Percentiles rank a stretch among this genome's conserved stretches.
Conservation (phyloP, 2,797 vertebrate species). For the Pogoniulus pusillus region DNA sequence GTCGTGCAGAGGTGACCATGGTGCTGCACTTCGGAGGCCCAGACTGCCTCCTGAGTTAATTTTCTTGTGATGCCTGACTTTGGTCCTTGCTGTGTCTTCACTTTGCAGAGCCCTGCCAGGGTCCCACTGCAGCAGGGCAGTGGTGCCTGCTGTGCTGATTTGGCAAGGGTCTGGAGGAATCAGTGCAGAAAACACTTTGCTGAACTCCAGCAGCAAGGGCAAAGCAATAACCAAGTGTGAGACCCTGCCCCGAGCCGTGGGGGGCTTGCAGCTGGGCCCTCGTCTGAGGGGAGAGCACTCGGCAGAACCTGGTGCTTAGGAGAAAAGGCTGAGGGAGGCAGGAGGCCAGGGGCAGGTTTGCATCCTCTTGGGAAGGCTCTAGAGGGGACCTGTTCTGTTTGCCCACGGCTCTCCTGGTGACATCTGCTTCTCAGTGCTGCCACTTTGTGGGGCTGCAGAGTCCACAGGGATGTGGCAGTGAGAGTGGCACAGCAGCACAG, state of each 20-base stretch:
- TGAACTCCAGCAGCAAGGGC: not conserved
- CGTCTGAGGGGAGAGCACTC: not conserved
- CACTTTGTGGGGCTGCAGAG: not conserved
- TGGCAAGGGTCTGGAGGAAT: not conserved
- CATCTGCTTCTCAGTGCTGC: not conserved
- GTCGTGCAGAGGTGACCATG: not conserved
- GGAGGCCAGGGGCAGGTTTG: not conserved
- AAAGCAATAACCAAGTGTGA: not conserved
- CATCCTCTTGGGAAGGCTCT: not conserved
- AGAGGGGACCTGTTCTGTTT: not conserved
- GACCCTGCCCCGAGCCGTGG: not conserved
- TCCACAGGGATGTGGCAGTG: not conserved
- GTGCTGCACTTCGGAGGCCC: not conserved
- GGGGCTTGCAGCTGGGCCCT: not conserved
- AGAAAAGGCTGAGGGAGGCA: not conserved
- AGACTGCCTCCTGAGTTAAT: not conserved
- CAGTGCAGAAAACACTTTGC: not conserved
- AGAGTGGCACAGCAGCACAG: not conserved
- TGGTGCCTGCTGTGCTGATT: not conserved
- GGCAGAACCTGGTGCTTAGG: not conserved
- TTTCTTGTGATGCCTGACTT: not conserved
- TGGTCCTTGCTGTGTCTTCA: not conserved
- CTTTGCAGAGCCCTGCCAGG: not conserved
- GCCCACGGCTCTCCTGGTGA: not conserved
- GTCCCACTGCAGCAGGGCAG: not conserved